Evolutionary conservation across 92 coral and sea anemone genomes (phyloP), one percentile per base, ranked within the genome.

Genomic region (Heliopora coerulea): DNA sequence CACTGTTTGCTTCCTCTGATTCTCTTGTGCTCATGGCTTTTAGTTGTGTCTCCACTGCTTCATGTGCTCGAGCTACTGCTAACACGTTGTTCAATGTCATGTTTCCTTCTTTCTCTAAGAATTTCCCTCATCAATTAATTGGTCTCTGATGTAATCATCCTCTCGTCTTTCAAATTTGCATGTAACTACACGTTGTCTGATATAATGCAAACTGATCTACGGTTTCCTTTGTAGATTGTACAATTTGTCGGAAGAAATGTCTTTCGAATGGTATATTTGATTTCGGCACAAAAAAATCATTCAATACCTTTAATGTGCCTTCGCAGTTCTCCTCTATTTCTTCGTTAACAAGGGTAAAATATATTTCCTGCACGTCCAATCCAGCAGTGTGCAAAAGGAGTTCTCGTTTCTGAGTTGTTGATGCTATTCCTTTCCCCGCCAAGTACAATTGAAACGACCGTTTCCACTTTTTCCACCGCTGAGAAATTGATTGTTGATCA

Each of bases 401-500:
- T 26, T 48, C 78, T 25, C 42, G 24, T 27, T 54, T 49, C 21
- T 72, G 66, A 1, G 78, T 19, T 62, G 31, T 50, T 31, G 33
- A 35, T 31, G 78, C 1, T 33, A 72, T 65, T 12, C 49, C 66
- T 54, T 72, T 72, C 19, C 52, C 75, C 30, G 27, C 49, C 42
- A 54, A 19, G 46, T 59, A 79, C 15, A 27, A 72, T 3, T 54
- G 52, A 19, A 72, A 72, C n/a, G 78, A 48, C 14, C 78, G 31
- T 27, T 72, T 49, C 78, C 78, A 72, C 48, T 56, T 52, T 15
- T 11, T 72, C 78, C 66, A 72, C 21, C 49, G 39, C 68, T 54
- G 78, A 30, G n/a, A n/a, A n/a, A n/a, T n/a, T n/a, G n/a, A n/a
- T n/a, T n/a, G n/a, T n/a, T n/a, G n/a, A n/a, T n/a, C n/a, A n/a